These are phyloP conservation scores for Athripsodes cinereus DNA, from an alignment of 2,888 invertebrate genomes.

Conservation along the genomic window DNA sequence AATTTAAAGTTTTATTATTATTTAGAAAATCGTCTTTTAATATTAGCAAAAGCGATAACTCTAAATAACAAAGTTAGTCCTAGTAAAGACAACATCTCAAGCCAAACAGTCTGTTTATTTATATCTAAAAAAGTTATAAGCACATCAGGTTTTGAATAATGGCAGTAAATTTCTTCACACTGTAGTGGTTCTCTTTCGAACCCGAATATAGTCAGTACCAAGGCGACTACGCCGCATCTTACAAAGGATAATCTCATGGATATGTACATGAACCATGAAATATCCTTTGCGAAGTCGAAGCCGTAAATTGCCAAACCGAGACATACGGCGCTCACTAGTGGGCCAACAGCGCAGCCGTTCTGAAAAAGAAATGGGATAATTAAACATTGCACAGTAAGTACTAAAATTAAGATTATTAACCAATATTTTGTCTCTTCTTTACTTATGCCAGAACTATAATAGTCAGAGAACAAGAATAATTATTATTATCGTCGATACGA, in stretches of 20 bases:
- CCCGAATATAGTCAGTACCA: constrained; percentile 58
- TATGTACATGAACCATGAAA: constrained; percentile 54
- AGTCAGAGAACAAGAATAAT: too few relatives aligned
- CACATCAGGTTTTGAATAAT: constrained; percentile 59
- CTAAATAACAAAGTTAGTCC: constrained; percentile 52
- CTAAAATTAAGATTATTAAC: too few relatives aligned
- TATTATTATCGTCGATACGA: too few relatives aligned
- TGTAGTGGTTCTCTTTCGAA: constrained; percentile 51
- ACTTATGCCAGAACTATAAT: too few relatives aligned
- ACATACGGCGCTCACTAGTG: constrained; percentile 58
- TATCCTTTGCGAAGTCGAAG: constrained; percentile 61
- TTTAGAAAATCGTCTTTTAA: constrained; percentile 48
- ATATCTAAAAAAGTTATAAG: constrained; percentile 55
- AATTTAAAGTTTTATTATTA: too few relatives aligned
- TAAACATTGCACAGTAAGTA: too few relatives aligned
- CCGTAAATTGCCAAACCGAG: constrained; percentile 64
- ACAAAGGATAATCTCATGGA: constrained; percentile 62
- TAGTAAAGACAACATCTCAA: constrained; percentile 50
- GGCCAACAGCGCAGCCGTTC: constrained; percentile 65
- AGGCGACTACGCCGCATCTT: constrained; percentile 57
- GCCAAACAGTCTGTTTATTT: constrained; percentile 50
- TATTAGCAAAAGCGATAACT: constrained; percentile 50
- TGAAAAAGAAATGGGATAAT: constrained; percentile 39
- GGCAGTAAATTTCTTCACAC: constrained; percentile 58
- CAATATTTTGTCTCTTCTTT: too few relatives aligned